A percentile compares a stretch with the other conserved stretches of the same genome.
These are phyloP conservation scores for Monomorium pharaonis DNA, from an alignment of 1,140 invertebrate species.

Conservation along the genomic window DNA sequence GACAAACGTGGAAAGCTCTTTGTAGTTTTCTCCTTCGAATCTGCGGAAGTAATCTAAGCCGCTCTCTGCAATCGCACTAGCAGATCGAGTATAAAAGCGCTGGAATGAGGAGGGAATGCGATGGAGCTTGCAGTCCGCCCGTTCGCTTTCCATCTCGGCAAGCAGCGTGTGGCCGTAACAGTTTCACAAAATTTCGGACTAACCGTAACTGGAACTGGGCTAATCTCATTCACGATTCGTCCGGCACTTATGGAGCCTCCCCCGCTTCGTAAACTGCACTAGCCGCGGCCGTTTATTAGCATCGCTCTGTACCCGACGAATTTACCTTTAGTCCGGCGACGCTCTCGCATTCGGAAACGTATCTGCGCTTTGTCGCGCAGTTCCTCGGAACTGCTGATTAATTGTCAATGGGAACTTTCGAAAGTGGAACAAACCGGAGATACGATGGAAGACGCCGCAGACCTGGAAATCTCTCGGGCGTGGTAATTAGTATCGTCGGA, in stretches of 20 bases:
- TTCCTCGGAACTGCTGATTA: conserved; percentile 40
- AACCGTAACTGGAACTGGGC: conserved; percentile 52
- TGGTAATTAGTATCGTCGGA: conserved; percentile 50
- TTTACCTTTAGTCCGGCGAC: conserved; percentile 35
- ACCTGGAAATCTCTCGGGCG: conserved; percentile 21
- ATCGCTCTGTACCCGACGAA: conserved; percentile 30
- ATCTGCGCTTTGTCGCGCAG: conserved; percentile 33
- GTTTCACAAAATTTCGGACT: conserved; percentile 54
- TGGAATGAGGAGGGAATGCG: background rate
- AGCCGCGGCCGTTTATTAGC: conserved; percentile 42
- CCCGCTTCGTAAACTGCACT: conserved; percentile 46
- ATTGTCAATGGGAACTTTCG: conserved; percentile 48
- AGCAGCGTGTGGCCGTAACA: conserved; percentile 49
- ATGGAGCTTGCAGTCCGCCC: background rate
- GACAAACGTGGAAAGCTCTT: background rate
- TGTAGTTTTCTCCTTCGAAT: background rate
- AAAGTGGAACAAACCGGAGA: conserved; percentile 50
- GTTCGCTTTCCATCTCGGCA: conserved; percentile 34
- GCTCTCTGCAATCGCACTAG: background rate
- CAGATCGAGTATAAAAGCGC: conserved; percentile 21
- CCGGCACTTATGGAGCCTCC: conserved; percentile 56
- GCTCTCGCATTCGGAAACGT: background rate
- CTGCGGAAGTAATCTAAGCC: conserved; percentile 3
- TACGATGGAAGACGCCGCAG: conserved; percentile 29
- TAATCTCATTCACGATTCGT: conserved; percentile 66